Evolutionary conservation across 2,888 invertebrate genomes (phyloP), one percentile per base, ranked within the genome.

Genomic region (Boloria selene): DNA sequence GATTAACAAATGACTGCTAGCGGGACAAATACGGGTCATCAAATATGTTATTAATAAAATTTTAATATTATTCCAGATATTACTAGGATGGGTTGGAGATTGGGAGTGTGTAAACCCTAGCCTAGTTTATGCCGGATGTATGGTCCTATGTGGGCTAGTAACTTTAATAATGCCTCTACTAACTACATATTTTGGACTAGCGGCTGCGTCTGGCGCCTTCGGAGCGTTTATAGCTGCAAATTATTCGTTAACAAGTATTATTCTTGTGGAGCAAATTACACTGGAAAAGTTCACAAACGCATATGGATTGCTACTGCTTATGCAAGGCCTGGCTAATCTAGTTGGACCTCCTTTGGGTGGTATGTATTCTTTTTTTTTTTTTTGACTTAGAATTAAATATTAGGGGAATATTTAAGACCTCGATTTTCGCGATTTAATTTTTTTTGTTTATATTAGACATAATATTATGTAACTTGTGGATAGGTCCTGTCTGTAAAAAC

Each of bases 151-250:
- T 80, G 96, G 96, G 0, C 86, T 91, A 0, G 94, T 95, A 7
- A 95, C 95, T 1, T 88, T 93, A 10, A 68, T 95, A 6, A 94
- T 96, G 82, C 97, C 97, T 0, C 79, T 96, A 49, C 88, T 95
- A 38, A 76, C 62, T 2, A 51, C 80, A 1, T 96, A 95, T 86
- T 81, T 85, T 61, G 86, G 92, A 5, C 88, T 96, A 52, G 94
- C 94, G 64, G 83, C 93, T 0, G 91, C 95, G 0, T 93, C 96
- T 26, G 97, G 96, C n/a, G 93, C 95, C 38, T 98, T 97, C 90
- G 98, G 98, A 1, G 95, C 97, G 72, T 96, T 96, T 85, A 97
- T 98, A 76, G 97, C 97, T 31, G 98, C 97, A 67, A 98, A 98
- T 90, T 98, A 98, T 90, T 96, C 97, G 3, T 93, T 98, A 50